These are phyloP conservation scores for Melanchra persicariae DNA, from an alignment of 2,888 invertebrate species.

Conservation along the genomic window DNA sequence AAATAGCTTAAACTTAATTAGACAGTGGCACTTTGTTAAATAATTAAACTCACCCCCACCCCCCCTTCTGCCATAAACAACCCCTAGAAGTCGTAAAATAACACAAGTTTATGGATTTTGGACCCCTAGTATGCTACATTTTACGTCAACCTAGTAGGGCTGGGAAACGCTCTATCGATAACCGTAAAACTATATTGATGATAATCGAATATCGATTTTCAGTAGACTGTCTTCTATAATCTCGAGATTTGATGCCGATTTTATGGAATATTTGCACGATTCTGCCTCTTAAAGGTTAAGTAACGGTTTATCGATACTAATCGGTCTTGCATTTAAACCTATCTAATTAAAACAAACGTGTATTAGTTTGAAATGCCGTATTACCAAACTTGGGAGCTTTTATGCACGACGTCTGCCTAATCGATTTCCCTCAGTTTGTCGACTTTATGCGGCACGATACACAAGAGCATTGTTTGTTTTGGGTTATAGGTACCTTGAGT, in stretches of 20 bases:
- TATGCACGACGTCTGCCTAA: conserved; percentile 30
- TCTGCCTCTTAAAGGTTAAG: conserved; percentile 43
- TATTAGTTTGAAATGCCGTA: conserved; percentile 57
- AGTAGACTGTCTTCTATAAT: conserved; percentile 34
- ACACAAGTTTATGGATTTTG: conserved; percentile 73
- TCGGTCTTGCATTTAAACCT: conserved; percentile 52
- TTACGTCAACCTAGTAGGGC: conserved; percentile 61
- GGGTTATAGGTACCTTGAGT: conserved; percentile 36
- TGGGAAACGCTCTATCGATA: conserved; percentile 58
- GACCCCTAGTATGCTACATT: conserved; percentile 64
- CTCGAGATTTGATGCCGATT: conserved; percentile 48
- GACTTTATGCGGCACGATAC: conserved; percentile 42
- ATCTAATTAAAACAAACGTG: conserved; percentile 57
- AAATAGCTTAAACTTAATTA: conserved; percentile 66
- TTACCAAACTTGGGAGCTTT: conserved; percentile 38
- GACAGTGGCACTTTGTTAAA: conserved; percentile 69
- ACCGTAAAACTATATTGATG: conserved; percentile 54
- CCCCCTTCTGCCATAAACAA: conserved; percentile 73
- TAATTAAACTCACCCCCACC: conserved; percentile 73
- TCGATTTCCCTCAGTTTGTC: conserved; percentile 43
- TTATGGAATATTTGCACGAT: conserved; percentile 58
- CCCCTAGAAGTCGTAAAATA: conserved; percentile 79
- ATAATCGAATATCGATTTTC: conserved; percentile 60
- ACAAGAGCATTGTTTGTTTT: conserved; percentile 44
- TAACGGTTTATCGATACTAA: conserved; percentile 45